Evolutionary conservation across 2,113 vertebrate species (phyloP).

Genomic region (Grantiella picta): DNA sequence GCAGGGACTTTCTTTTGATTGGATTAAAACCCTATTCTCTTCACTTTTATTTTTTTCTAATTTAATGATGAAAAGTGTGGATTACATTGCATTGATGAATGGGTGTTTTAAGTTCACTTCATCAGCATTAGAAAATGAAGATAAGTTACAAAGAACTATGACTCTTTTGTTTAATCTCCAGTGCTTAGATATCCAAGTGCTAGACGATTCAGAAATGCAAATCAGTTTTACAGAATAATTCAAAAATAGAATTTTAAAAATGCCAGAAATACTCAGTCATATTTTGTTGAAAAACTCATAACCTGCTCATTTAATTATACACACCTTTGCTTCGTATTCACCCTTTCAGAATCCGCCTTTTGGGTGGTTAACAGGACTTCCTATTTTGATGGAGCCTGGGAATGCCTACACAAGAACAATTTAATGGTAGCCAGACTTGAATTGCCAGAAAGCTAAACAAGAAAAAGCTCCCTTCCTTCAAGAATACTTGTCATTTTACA

Average conservation of each 20-base stretch:
- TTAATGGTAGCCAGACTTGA: neutral
- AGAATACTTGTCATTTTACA: neutral
- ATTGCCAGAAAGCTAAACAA: neutral
- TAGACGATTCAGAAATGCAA: conserved; percentile 17
- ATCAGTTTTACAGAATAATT: neutral
- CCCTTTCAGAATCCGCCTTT: neutral
- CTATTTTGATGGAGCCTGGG: neutral
- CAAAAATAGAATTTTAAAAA: neutral
- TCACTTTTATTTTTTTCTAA: neutral
- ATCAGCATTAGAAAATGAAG: conserved; percentile 30
- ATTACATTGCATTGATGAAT: conserved; percentile 42
- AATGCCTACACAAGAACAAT: neutral
- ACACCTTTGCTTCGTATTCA: neutral
- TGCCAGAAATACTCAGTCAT: neutral
- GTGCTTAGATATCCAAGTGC: neutral
- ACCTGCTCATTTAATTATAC: neutral
- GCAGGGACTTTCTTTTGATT: neutral
- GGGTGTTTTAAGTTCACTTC: conserved; percentile 22
- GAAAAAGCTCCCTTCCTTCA: neutral
- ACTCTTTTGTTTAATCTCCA: conserved; percentile 39
- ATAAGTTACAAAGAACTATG: conserved; percentile 26
- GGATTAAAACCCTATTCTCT: conserved; percentile 6
- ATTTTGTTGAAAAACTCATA: neutral
- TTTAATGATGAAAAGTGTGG: conserved; percentile 29
- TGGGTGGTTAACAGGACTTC: neutral